phyloP scores from a whole-genome alignment of 1,140 invertebrate species.

The Globodera rostochiensis region DNA sequence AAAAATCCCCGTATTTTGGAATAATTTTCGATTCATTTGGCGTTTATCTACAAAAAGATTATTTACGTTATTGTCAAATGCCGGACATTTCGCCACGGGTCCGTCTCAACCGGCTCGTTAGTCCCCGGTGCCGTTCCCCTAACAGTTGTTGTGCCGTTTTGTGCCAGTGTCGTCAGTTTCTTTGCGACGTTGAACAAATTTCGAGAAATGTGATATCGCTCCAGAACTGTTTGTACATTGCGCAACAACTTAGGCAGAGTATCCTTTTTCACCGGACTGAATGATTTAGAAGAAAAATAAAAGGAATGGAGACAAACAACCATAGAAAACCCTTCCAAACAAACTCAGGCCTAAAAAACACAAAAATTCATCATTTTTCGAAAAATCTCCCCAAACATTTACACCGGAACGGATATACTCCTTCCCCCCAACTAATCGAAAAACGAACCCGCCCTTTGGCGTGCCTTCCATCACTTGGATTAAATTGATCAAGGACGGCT shows the following conservation, averaged over 20 bases:
- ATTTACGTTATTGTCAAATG: slow-evolving; percentile 35
- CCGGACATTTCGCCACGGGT: slow-evolving; percentile 33
- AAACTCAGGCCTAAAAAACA: too few species aligned
- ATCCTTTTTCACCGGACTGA: slow-evolving; percentile 12
- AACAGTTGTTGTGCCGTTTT: slow-evolving; percentile 5
- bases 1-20: too few species aligned
- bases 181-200: slow-evolving; percentile 17
- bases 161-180: slow-evolving; percentile 10
- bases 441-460: slow-evolving; percentile 21
- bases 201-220: slow-evolving; percentile 14
- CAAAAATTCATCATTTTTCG: too few species aligned
- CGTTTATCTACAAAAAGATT: neutral
- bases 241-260: slow-evolving; percentile 14
- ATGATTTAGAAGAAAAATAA: neutral
- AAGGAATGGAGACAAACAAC: too few species aligned
- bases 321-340: too few species aligned
- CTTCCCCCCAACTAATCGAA: too few species aligned
- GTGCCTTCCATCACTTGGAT: slow-evolving; percentile 33
- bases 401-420: too few species aligned
- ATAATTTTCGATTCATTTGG: too few species aligned
- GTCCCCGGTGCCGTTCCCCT: neutral
- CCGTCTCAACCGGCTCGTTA: slow-evolving; percentile 18
- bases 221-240: slow-evolving; percentile 18
- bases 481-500: slow-evolving; percentile 21
- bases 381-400: too few species aligned